These are phyloP conservation scores for Pogonus chalceus DNA, from an alignment of 1,140 invertebrate species.

Conservation along the genomic window DNA sequence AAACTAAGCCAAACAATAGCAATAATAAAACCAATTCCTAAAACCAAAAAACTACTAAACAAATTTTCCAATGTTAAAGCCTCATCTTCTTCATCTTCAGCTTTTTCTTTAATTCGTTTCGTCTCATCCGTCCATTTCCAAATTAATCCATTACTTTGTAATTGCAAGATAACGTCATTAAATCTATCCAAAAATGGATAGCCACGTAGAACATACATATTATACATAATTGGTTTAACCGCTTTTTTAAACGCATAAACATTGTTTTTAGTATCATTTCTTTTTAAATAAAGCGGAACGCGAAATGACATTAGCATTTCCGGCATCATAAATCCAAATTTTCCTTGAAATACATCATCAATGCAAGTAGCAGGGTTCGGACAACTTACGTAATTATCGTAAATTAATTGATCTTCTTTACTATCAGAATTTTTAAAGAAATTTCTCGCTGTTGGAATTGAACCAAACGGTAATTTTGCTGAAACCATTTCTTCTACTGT, in stretches of 20 bases:
- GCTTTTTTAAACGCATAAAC: not conserved
- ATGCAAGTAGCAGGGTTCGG: not conserved
- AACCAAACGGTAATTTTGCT: not conserved
- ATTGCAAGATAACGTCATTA: not conserved
- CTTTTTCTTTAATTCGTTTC: not conserved
- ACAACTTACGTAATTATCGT: not conserved
- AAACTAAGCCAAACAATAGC: not conserved
- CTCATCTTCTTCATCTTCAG: not conserved
- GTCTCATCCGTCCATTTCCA: not conserved
- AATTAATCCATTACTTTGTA: not conserved
- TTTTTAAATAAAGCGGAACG: not conserved
- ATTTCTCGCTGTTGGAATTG: not conserved
- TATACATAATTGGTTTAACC: not conserved
- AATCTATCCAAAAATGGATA: not conserved
- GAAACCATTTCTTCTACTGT: not conserved
- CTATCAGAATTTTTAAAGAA: not conserved
- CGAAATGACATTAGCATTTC: not conserved
- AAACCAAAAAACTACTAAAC: not conserved
- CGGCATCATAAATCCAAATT: not conserved
- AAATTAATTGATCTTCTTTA: not conserved
- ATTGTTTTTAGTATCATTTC: not conserved
- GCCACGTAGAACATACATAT: not conserved
- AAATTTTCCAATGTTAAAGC: not conserved
- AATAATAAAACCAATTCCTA: not conserved
- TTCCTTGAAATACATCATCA: not conserved